Evolutionary conservation across 1,140 invertebrate genomes (phyloP), one percentile per base, ranked within the genome.

Genomic region (Stegodyphus mimosarum): DNA sequence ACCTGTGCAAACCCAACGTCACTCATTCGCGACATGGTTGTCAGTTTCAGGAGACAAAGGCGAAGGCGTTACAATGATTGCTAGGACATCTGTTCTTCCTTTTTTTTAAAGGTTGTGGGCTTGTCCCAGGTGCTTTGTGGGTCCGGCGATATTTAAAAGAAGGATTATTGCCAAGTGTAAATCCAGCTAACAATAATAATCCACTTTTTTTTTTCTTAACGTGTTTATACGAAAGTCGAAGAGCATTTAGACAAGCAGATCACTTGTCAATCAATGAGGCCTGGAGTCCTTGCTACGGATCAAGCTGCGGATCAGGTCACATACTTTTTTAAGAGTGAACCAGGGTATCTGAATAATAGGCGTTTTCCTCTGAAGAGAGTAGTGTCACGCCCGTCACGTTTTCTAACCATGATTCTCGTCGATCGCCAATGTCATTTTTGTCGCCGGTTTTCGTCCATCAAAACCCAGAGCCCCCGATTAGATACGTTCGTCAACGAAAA

Each of bases 361-460:
- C 9, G 55, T 60, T 60, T 60, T 60, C 9, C 55, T 60, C 15
- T 5, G 9, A 60, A 60, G 48, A 50, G 53, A 53, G 77, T 49
- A 69, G 66, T 69, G 77, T 79, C 77, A 79, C 77, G 77, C 77
- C 77, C 77, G 77, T 79, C 77, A 77, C 74, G 74, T 55, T 66
- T 7, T 64, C 48, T 33, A 33, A 33, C 33, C 33, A 33, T 33
- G 33, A 33, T 33, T 33, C 33, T 33, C 60, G 15, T 60, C 55
- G 74, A 70, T 70, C n/a, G 50, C 77, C 77, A 51, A 79, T 79
- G 77, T 79, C 77, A 79, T 79, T 55, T 79, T 79, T 70, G 77
- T 79, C 77, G 77, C 77, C 75, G 53, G 75, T 18, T 77, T 77
- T 77, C 75, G 75, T 77, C 75, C 77, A 79, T 79, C 77, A 79